Conservation (phyloP, 2,113 vertebrate genomes). For the Bostrychus sinensis region DNA sequence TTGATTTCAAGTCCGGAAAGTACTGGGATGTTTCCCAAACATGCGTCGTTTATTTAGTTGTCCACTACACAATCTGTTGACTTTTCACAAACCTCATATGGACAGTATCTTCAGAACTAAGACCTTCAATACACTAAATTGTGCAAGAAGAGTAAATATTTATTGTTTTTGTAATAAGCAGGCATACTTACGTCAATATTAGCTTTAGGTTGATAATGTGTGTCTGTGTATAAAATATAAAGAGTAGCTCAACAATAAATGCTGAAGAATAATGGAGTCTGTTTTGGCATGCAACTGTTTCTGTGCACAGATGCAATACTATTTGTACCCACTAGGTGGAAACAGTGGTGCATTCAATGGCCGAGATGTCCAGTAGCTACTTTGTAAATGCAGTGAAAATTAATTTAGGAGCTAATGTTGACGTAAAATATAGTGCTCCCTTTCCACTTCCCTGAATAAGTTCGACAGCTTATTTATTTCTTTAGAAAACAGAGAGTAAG, state of each 20-base stretch:
- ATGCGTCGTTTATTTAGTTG: background rate
- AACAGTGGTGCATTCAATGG: background rate
- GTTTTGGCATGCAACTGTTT: too few relatives aligned
- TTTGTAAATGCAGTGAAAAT: too few relatives aligned
- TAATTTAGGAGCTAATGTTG: background rate
- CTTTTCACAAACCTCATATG: background rate
- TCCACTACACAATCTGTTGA: background rate
- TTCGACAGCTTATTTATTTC: background rate
- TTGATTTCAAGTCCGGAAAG: constrained; percentile 28
- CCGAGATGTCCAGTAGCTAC: too few relatives aligned
- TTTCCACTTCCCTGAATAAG: background rate
- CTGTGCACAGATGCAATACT: constrained; percentile 1
- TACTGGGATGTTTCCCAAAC: background rate
- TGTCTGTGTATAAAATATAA: too few relatives aligned
- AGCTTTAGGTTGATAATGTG: background rate
- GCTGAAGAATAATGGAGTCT: too few relatives aligned
- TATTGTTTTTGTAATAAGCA: constrained; percentile 8
- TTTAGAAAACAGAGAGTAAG: constrained; percentile 15
- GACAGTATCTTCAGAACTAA: too few relatives aligned
- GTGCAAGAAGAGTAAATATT: constrained; percentile 73
- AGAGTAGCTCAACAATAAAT: too few relatives aligned
- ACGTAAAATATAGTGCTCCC: too few relatives aligned
- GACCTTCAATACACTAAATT: too few relatives aligned
- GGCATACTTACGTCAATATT: background rate
- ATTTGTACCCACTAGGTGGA: constrained; percentile 60